phyloP scores from a whole-genome alignment of 1,140 invertebrate species.

The Lordiphosa mommai region DNA sequence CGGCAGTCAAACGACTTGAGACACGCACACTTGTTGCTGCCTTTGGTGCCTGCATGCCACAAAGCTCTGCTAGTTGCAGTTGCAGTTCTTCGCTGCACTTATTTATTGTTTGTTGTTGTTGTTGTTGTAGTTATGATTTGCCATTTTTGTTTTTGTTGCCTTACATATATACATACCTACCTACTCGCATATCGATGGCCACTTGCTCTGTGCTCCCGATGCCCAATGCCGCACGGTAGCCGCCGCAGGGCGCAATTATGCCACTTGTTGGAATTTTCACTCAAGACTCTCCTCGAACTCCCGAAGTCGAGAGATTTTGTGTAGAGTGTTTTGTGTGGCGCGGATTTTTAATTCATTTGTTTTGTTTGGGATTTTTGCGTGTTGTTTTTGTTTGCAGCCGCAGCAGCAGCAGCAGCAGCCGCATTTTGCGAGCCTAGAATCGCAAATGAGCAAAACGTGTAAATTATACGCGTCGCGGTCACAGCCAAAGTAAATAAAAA shows the following conservation, averaged over 20 bases:
- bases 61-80: conserved; percentile 30
- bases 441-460: conserved; percentile 77
- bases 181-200: conserved; percentile 40
- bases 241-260: conserved; percentile 73
- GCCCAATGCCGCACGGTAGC: conserved; percentile 63
- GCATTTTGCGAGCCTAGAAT: conserved; percentile 69
- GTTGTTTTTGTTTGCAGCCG: conserved; percentile 28
- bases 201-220: conserved; percentile 13
- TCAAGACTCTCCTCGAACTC: conserved; percentile 27
- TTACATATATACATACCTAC: neutral
- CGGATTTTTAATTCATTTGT: conserved; percentile 63
- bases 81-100: conserved; percentile 40
- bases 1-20: conserved; percentile 66
- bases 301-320: conserved; percentile 15
- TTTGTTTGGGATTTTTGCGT: conserved; percentile 12
- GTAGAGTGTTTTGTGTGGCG: conserved; percentile 8
- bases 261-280: conserved; percentile 76
- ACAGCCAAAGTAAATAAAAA: conserved; percentile 67
- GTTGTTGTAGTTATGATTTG: conserved; percentile 75
- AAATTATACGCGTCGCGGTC: conserved; percentile 75
- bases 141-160: conserved; percentile 44
- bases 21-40: conserved; percentile 74
- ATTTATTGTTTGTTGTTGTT: conserved; percentile 75
- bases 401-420: conserved; percentile 6
- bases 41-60: conserved; percentile 37